Conservation (phyloP, 2,888 invertebrate genomes). For the Campoplex capitator region DNA sequence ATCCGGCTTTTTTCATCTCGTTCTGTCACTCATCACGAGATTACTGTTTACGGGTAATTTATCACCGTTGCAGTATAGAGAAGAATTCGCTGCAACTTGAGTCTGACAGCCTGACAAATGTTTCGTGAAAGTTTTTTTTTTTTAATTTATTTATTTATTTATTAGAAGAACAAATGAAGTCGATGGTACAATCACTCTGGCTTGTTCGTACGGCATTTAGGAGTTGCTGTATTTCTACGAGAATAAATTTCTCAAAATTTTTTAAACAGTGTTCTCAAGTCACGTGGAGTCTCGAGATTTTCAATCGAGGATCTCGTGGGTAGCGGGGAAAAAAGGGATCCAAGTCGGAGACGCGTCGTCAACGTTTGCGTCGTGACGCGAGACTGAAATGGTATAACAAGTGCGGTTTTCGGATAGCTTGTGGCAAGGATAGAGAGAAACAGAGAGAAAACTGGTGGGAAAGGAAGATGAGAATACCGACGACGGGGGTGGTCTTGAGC, state of each 20-base stretch:
- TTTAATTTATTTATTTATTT: not conserved
- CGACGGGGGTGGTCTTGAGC: conserved; percentile 70
- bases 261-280: conserved; percentile 31
- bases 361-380: conserved; percentile 77
- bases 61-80: conserved; percentile 35
- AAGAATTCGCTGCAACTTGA: not conserved
- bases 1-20: conserved; percentile 34
- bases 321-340: conserved; percentile 50
- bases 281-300: conserved; percentile 66
- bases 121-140: not conserved
- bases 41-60: conserved; percentile 37
- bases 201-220: not conserved
- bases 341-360: conserved; percentile 68
- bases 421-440: conserved; percentile 45
- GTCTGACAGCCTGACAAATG: not conserved
- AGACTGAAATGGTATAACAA: conserved; percentile 73
- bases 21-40: conserved; percentile 9
- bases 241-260: not conserved
- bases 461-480: conserved; percentile 42
- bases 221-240: conserved; percentile 11
- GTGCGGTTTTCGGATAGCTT: conserved; percentile 73
- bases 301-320: conserved; percentile 24
- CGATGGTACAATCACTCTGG: not conserved
- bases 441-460: conserved; percentile 2
- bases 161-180: not conserved